Evolutionary conservation across 2,797 vertebrate species (phyloP).

Genomic region (Avahi laniger): DNA sequence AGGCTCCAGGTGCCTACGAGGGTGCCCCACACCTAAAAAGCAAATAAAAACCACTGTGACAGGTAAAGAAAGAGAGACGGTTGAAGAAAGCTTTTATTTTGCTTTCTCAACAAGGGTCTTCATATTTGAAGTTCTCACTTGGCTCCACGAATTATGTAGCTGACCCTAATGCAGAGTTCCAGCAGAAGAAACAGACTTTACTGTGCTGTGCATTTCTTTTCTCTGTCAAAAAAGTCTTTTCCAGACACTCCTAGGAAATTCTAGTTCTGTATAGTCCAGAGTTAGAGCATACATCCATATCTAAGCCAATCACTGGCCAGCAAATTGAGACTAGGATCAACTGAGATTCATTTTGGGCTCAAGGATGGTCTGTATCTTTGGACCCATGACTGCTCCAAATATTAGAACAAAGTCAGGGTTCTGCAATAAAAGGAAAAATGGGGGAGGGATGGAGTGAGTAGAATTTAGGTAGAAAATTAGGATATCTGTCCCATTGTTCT

Average conservation of each 20-base stretch:
- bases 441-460: not conserved
- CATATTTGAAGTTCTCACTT: not conserved
- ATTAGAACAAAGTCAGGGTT: not conserved
- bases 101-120: not conserved
- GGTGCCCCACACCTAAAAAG: not conserved
- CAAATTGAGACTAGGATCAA: not conserved
- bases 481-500: not conserved
- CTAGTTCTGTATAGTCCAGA: not conserved
- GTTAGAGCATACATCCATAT: not conserved
- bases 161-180: not conserved
- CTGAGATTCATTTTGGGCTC: not conserved
- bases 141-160: not conserved
- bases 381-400: not conserved
- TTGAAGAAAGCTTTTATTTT: not conserved
- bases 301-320: not conserved
- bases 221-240: not conserved
- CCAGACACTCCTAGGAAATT: not conserved
- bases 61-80: not conserved
- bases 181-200: not conserved
- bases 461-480: not conserved
- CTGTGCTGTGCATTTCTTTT: not conserved
- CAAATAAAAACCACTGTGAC: not conserved
- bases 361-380: not conserved
- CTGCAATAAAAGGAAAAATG: not conserved
- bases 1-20: not conserved